phyloP scores from a whole-genome alignment of 2,888 invertebrate genomes.

The Ochropacha duplaris region DNA sequence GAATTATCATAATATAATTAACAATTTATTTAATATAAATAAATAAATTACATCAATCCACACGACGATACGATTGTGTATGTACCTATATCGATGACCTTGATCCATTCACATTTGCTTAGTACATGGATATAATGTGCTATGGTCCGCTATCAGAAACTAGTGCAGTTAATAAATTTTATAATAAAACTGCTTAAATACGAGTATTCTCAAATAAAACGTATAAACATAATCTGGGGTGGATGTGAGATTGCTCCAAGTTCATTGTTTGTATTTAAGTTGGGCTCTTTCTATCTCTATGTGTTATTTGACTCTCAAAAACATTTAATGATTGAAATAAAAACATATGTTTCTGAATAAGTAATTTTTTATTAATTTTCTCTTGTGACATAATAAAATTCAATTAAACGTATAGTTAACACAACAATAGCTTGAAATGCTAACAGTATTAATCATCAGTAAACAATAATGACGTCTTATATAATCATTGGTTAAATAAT shows the following conservation, averaged over 20 bases:
- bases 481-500: not conserved
- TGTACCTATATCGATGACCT: not conserved
- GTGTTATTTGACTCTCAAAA: not conserved
- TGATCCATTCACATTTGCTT: not conserved
- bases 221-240: conserved; percentile 38
- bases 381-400: too few species aligned
- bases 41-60: not conserved
- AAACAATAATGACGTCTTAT: not conserved
- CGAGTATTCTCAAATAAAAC: conserved; percentile 42
- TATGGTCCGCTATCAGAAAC: not conserved
- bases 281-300: not conserved
- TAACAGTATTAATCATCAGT: not conserved
- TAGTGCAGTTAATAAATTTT: not conserved
- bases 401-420: too few species aligned
- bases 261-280: conserved; percentile 21
- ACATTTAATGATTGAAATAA: too few species aligned
- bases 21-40: not conserved
- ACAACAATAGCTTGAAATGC: too few species aligned
- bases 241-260: conserved; percentile 47
- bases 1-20: not conserved
- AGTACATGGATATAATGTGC: not conserved
- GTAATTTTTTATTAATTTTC: too few species aligned
- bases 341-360: too few species aligned
- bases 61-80: not conserved
- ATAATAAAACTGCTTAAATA: conserved; percentile 18